These are phyloP conservation scores for Argyrosomus japonicus DNA, from an alignment of 2,113 vertebrate genomes.

Conservation along the genomic window DNA sequence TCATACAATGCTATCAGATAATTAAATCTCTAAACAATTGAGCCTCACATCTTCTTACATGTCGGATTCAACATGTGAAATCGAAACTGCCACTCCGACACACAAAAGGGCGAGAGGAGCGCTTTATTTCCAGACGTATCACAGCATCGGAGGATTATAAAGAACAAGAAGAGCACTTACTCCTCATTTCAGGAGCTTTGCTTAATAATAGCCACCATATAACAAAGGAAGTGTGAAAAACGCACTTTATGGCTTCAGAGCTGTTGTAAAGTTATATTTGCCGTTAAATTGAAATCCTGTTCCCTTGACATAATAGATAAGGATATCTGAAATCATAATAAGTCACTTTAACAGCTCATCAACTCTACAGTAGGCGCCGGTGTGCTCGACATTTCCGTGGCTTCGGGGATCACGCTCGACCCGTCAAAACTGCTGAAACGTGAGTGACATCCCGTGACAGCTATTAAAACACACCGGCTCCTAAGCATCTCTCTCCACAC, in stretches of 20 bases:
- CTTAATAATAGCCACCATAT: constrained; percentile 63
- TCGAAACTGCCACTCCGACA: constrained; percentile 66
- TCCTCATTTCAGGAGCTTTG: constrained; percentile 58
- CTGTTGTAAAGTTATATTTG: constrained; percentile 76
- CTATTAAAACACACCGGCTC: constrained; percentile 62
- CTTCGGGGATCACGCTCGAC: constrained; percentile 63
- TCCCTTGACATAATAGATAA: constrained; percentile 77
- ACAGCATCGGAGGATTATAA: constrained; percentile 63
- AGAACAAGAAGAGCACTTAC: constrained; percentile 66
- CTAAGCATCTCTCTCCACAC: constrained; percentile 43
- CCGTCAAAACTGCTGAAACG: constrained; percentile 64
- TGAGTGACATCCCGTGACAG: constrained; percentile 74
- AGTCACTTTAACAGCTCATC: constrained; percentile 80
- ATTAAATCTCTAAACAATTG: constrained; percentile 85
- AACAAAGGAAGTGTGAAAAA: constrained; percentile 67
- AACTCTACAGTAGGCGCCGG: constrained; percentile 59
- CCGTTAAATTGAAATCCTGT: constrained; percentile 80
- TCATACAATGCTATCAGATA: constrained; percentile 85
- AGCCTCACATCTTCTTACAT: constrained; percentile 72
- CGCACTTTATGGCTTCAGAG: constrained; percentile 52
- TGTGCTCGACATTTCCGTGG: constrained; percentile 38
- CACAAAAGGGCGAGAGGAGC: constrained; percentile 51
- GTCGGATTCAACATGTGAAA: constrained; percentile 73
- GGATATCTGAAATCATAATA: constrained; percentile 76
- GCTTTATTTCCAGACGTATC: constrained; percentile 68